Evolutionary conservation across 2,888 invertebrate genomes (phyloP).

Genomic region (Diaprepes abbreviatus): DNA sequence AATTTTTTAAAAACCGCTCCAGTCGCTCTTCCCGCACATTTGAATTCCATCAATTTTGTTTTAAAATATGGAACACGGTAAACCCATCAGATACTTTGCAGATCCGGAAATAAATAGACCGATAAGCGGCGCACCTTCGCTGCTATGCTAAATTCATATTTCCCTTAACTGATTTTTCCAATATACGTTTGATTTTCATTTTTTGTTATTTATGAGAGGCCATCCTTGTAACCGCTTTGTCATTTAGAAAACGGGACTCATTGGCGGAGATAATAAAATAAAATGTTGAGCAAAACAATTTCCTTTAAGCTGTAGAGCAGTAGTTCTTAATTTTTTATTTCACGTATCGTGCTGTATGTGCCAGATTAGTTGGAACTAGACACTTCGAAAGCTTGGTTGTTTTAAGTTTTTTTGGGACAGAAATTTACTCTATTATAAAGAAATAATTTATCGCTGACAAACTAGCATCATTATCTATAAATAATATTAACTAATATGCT

Average conservation of each 20-base stretch:
- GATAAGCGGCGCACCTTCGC: neutral
- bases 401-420: no score
- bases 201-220: neutral
- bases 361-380: no score
- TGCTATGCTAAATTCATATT: conserved; percentile 7
- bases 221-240: neutral
- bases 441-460: no score
- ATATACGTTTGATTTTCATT: conserved; percentile 21
- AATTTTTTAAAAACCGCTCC: conserved; percentile 4
- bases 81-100: conserved; percentile 24
- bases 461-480: no score
- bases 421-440: no score
- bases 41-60: conserved; percentile 23
- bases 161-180: conserved; percentile 16
- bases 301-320: no score
- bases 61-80: conserved; percentile 32
- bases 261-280: no score
- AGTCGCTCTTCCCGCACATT: neutral
- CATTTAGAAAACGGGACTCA: neutral
- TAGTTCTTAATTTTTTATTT: no score
- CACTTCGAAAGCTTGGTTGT: no score
- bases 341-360: no score
- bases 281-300: no score
- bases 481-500: no score
- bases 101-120: conserved; percentile 20